Base-by-base conservation (phyloP, 2,113 vertebrate species). In the Indicator maculatus region DNA sequence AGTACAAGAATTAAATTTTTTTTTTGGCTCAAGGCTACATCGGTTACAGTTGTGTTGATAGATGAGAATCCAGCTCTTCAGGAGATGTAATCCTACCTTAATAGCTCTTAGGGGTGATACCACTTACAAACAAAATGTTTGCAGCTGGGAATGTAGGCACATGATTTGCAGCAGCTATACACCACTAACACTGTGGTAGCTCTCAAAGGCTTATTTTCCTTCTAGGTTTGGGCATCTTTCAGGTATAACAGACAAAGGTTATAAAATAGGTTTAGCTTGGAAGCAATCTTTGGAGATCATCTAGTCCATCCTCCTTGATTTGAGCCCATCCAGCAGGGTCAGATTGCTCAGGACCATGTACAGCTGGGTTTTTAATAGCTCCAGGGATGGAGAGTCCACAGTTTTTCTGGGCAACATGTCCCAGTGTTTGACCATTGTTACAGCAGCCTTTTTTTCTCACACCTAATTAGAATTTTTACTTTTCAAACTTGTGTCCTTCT, bases 141-240 rank as follows among this genome's bases (percentile, higher is more conserved):
- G 58, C 70, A 92, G 86, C 47, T 61, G 52, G 74, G n/a, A 81
- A 26, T 6, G 31, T 53, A 95, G 33, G 11, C 31, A 58, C 38
- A 6, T 64, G 61, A 84, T 92, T 91, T 91, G 66, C 30, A 89
- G 87, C 55, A 65, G 23, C 41, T 64, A 1, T 38, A 44, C 30
- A 69, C 36, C 67, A 58, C 47, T 75, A 86, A 72, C 9, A 36
- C n/a, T 30, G 45, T 77, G 71, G 65, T 23, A 47, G 31, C 56
- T 93, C 78, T 60, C 66, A 53, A 71, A 33, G 38, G 80, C 2
- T 0, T 53, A 47, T 92, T 89, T 93, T 45, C 41, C 83, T 81
- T 79, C 88, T 59, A 27, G 17, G 20, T 76, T 63, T 93, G 63
- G 78, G 82, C 79, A 83, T 58, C 50, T 79, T 89, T 87, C 89